Base-by-base conservation (phyloP, 2,113 vertebrate genomes). In the Apodemus sylvaticus region DNA sequence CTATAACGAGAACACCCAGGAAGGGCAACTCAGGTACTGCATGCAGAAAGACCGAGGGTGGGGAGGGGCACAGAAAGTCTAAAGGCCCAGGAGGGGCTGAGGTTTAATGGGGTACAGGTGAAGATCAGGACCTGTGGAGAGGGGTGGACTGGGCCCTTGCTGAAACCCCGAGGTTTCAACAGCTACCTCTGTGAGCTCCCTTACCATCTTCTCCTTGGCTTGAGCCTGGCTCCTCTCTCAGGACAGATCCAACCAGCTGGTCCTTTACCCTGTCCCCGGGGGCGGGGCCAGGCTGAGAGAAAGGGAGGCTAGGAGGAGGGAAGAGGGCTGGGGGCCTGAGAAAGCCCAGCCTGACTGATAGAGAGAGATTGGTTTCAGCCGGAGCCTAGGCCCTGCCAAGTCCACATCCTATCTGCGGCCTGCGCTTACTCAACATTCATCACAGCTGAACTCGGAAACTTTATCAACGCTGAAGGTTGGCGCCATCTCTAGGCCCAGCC, bases 361-460 rank as follows among this genome's bases (percentile, higher is more conserved):
- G 97, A 95, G 98, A 96, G 97, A 98, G 99, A 98, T 98, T 98
- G 99, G 98, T 98, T 99, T 98, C 98, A 98, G 98, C 97, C 98
- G 87, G 98, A 97, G 98, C 98, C 87, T 90, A 71, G 94, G 76
- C 93, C 97, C 98, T 99, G 99, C 99, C 99, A 99, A 99, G 99
- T 99, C 98, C 99, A 98, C 98, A 98, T 99, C 99, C 98, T 98
- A 98, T 98, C 98, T 98, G 99, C 98, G 98, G 99, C 99, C 99
- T 98, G 99, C 98, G 99, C 99, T 99, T 99, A 99, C 99, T 99
- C 99, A 99, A 99, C 99, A 99, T 99, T 99, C 99, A 99, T 99
- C 99, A 99, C 99, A 91, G 98, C 98, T 99, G 99, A 99, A 99
- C 99, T 99, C 99, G 99, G 99, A 99, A 99, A 99, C 99, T 99